Percentiles rank a stretch among this genome's conserved stretches.
These are phyloP conservation scores for Morinoia aosen DNA, from an alignment of 2,888 invertebrate genomes.

Conservation along the genomic window DNA sequence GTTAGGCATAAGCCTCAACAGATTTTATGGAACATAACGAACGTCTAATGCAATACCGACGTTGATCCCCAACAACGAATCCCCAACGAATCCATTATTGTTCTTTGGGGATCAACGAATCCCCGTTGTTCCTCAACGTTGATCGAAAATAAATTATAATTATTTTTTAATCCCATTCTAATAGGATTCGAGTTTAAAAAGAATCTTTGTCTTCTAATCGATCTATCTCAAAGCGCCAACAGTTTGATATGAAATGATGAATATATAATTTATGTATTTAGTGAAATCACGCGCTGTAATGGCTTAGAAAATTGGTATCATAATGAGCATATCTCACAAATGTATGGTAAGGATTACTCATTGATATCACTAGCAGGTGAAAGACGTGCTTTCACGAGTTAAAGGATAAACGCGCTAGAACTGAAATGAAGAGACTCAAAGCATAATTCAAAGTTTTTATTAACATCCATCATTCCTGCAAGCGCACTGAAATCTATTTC, in stretches of 20 bases:
- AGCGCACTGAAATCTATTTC: background rate
- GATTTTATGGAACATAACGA: background rate
- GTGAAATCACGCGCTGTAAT: background rate
- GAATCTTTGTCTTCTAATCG: background rate
- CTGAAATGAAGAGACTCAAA: background rate
- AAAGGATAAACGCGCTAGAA: no score
- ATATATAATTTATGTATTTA: background rate
- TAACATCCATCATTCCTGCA: background rate
- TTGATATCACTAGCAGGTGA: background rate
- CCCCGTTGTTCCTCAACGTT: no score
- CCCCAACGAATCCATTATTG: no score
- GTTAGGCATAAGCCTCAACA: background rate
- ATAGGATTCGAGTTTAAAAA: background rate
- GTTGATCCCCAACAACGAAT: background rate
- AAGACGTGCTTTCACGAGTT: background rate
- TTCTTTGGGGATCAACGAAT: no score
- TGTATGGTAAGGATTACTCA: background rate
- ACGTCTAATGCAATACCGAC: background rate
- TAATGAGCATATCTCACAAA: no score
- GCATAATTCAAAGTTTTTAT: background rate
- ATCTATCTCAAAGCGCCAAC: background rate
- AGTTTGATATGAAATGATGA: background rate
- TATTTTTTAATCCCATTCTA: background rate
- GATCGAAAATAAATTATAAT: background rate
- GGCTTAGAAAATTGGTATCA: background rate